A percentile compares a stretch with the other conserved stretches of the same genome.
These are phyloP conservation scores for Ranitomeya variabilis DNA, from an alignment of 2,113 vertebrate genomes.

Conservation along the genomic window DNA sequence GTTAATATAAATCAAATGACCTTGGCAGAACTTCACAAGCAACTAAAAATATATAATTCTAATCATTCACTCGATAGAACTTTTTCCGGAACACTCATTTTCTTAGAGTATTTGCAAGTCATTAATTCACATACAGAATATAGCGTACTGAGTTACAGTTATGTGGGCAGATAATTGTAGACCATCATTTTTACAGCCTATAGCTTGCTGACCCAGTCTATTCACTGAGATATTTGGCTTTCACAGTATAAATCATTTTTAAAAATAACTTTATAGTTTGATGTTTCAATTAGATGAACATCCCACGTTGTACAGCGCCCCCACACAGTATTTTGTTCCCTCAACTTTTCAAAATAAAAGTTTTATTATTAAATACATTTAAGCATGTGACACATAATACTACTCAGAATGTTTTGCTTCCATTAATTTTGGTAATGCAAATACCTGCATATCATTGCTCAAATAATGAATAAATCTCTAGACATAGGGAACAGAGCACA, in stretches of 20 bases:
- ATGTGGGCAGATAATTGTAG: conserved; percentile 1
- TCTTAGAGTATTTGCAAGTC: conserved; percentile 20
- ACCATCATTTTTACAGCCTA: conserved; percentile 8
- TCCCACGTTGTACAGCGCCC: not conserved
- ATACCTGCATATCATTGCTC: no score
- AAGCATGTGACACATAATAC: no score
- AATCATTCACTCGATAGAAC: not conserved
- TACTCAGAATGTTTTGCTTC: not conserved
- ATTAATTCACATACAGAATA: not conserved
- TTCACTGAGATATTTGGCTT: not conserved
- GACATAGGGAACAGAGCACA: no score
- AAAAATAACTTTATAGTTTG: conserved; percentile 14
- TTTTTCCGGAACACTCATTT: conserved; percentile 3
- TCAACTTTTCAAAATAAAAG: not conserved
- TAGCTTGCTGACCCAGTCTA: conserved; percentile 12
- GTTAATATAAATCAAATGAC: conserved; percentile 25
- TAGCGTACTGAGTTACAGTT: not conserved
- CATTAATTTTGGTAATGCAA: not conserved
- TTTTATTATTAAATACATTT: not conserved
- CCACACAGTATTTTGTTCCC: not conserved
- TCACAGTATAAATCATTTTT: conserved; percentile 15
- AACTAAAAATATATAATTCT: not conserved
- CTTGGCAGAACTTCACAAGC: not conserved
- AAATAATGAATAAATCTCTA: no score
- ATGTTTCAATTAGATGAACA: not conserved